Percentiles rank a stretch among this genome's conserved stretches.
These are phyloP conservation scores for Aldrovandia affinis DNA, from an alignment of 2,797 vertebrate genomes.

Conservation along the genomic window DNA sequence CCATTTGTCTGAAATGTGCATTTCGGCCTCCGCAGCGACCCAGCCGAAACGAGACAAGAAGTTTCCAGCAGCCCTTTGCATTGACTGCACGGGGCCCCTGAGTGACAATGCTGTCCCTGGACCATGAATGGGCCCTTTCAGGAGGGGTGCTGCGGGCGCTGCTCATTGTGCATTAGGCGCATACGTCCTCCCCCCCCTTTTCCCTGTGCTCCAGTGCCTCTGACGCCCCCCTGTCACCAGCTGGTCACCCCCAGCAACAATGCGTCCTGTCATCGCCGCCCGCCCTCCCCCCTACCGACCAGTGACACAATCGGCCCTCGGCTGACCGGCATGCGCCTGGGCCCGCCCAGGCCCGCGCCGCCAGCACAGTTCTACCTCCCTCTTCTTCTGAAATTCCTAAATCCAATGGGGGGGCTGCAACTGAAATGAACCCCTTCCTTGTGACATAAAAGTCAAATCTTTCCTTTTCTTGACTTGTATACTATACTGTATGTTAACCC, in stretches of 20 bases:
- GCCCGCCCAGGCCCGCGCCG: neutral
- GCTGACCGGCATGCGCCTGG: conserved; percentile 57
- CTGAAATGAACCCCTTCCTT: neutral
- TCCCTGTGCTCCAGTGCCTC: neutral
- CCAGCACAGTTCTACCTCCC: neutral
- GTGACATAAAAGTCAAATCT: neutral
- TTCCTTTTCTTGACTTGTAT: neutral
- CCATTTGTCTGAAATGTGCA: conserved; percentile 13
- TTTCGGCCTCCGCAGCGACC: neutral
- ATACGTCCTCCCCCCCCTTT: conserved; percentile 31
- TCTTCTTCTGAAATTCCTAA: neutral
- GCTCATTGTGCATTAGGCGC: conserved; percentile 56
- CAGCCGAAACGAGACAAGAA: neutral
- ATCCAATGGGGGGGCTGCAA: neutral
- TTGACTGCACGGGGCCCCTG: neutral
- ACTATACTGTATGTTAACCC: neutral
- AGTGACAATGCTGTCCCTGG: conserved; percentile 51
- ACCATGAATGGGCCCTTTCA: conserved; percentile 67
- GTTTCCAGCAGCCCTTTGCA: conserved; percentile 4
- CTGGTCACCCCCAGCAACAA: conserved; percentile 56
- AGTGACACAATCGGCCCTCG: conserved; percentile 58
- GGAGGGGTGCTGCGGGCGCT: conserved; percentile 42
- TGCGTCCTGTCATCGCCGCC: conserved; percentile 52
- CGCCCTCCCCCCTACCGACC: conserved; percentile 55
- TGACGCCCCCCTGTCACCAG: conserved; percentile 27